These are phyloP conservation scores for Brevimyrus niger DNA, from an alignment of 2,113 vertebrate species.

Conservation along the genomic window DNA sequence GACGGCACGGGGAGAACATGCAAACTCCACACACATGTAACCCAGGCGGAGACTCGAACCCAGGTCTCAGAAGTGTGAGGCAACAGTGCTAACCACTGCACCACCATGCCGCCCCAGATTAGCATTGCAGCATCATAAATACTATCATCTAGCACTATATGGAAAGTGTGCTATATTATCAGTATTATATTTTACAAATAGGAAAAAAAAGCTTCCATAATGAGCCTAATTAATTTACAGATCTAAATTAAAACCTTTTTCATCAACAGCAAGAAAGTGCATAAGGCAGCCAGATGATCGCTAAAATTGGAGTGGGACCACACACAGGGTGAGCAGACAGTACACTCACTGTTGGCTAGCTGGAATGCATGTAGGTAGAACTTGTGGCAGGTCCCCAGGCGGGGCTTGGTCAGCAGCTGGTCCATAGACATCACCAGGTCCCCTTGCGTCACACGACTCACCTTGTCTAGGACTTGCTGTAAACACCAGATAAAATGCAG, in stretches of 20 bases:
- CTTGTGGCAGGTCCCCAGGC: constrained; percentile 90
- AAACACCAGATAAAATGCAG: constrained; percentile 25
- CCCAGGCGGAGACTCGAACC: no score
- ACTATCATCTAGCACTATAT: not conserved
- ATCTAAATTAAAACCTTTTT: not conserved
- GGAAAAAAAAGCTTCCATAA: not conserved
- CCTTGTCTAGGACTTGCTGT: constrained; percentile 91
- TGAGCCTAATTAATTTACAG: not conserved
- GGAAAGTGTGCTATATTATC: not conserved
- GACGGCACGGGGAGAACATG: no score
- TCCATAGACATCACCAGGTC: constrained; percentile 98
- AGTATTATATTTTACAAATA: not conserved
- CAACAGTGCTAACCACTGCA: no score
- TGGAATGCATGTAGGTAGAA: constrained; percentile 94
- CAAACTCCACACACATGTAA: no score
- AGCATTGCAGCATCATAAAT: not conserved
- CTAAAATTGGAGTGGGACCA: not conserved
- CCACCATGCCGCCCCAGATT: no score
- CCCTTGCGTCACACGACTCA: constrained; percentile 92
- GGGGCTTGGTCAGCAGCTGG: constrained; percentile 93
- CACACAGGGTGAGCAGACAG: not conserved
- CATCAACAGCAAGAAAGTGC: not conserved
- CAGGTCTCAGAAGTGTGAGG: no score
- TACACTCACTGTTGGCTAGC: constrained; percentile 75
- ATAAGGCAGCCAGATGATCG: not conserved